A percentile compares a stretch with the other conserved stretches of the same genome.
Evolutionary conservation across 2,113 vertebrate genomes (phyloP).

Genomic region (cat (Felis catus)): F.catus_Fca126_mat1.0 CM031419.1:145954501-145955000

Average conservation of each 20-base stretch:
- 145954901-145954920: background rate
- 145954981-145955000: background rate
- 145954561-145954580: background rate
- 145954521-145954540: background rate
- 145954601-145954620: background rate
- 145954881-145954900: background rate
- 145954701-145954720: background rate
- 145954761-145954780: background rate
- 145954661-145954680: background rate
- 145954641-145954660: background rate
- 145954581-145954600: background rate
- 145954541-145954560: background rate
- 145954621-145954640: background rate
- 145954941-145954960: background rate
- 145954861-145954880: background rate
- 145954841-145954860: background rate
- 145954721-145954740: background rate
- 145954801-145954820: background rate
- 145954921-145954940: background rate
- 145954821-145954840: background rate
- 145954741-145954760: background rate
- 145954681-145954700: background rate
- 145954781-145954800: background rate
- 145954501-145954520: background rate
- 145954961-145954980: background rate